Conservation (phyloP, 2,113 vertebrate species). For the Cyprinodon variegatus region DNA sequence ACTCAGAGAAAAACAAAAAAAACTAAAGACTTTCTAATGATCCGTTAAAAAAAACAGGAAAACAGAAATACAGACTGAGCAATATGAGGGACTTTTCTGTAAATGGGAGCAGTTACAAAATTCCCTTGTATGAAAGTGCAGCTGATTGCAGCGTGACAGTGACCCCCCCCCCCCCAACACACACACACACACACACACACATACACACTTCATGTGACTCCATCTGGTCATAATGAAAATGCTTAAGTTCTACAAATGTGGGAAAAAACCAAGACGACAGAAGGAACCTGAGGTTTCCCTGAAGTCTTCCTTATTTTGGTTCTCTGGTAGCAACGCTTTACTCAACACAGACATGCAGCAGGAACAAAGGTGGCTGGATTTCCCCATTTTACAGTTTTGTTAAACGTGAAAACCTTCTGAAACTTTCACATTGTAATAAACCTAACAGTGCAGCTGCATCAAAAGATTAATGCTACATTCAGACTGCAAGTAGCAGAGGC, state of each 20-base stretch:
- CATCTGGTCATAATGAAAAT: not conserved
- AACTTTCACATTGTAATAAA: not conserved
- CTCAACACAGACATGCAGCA: not conserved
- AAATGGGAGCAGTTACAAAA: not conserved
- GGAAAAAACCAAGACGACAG: slow-evolving; percentile 10
- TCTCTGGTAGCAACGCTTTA: not conserved
- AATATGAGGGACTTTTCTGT: not conserved
- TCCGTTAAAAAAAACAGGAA: not conserved
- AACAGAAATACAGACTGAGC: slow-evolving; percentile 24
- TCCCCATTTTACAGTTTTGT: not conserved
- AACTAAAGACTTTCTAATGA: not conserved
- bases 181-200: too few relatives aligned
- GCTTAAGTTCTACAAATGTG: not conserved
- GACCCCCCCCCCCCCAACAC: not conserved
- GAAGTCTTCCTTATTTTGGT: not conserved
- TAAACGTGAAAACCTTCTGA: too few relatives aligned
- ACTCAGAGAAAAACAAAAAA: not conserved
- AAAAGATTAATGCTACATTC: too few relatives aligned
- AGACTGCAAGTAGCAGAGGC: too few relatives aligned
- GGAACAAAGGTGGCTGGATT: not conserved
- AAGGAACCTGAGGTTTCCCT: not conserved
- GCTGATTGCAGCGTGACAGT: slow-evolving; percentile 31
- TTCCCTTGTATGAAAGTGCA: slow-evolving; percentile 2
- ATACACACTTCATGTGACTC: slow-evolving; percentile 26
- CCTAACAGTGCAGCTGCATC: too few relatives aligned